Evolutionary conservation across 2,888 invertebrate genomes (phyloP).

Genomic region (Tachystola acroxantha): DNA sequence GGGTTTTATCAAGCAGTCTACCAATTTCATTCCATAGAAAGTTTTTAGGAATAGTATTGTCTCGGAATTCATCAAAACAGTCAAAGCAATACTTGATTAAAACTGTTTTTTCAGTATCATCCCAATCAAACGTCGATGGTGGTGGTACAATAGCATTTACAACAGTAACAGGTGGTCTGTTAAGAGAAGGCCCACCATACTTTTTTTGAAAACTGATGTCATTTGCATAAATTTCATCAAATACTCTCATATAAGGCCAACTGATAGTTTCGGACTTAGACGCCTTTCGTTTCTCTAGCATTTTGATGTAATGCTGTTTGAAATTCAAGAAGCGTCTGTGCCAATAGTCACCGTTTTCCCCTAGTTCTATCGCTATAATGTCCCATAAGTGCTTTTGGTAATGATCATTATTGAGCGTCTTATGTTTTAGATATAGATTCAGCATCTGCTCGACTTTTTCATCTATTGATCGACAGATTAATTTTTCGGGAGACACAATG

Average conservation of each 20-base stretch:
- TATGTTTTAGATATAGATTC: slow-evolving; percentile 50
- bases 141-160: not conserved
- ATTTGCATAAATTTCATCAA: slow-evolving; percentile 53
- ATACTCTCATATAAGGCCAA: slow-evolving; percentile 60
- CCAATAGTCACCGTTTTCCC: slow-evolving; percentile 58
- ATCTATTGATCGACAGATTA: slow-evolving; percentile 27
- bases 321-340: slow-evolving; percentile 61
- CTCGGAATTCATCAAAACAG: slow-evolving; percentile 60
- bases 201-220: slow-evolving; percentile 52
- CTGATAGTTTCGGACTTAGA: slow-evolving; percentile 32
- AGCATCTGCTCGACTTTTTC: slow-evolving; percentile 54
- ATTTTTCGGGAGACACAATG: too few relatives aligned
- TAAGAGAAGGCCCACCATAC: slow-evolving; percentile 15
- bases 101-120: slow-evolving; percentile 49
- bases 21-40: slow-evolving; percentile 68
- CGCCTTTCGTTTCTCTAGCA: slow-evolving; percentile 43
- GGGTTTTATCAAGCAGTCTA: slow-evolving; percentile 47
- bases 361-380: slow-evolving; percentile 52
- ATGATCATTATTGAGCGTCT: slow-evolving; percentile 40
- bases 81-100: slow-evolving; percentile 62
- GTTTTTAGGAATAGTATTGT: slow-evolving; percentile 54
- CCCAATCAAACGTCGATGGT: slow-evolving; percentile 33
- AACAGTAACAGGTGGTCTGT: not conserved
- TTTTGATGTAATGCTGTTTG: slow-evolving; percentile 59
- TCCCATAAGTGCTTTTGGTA: slow-evolving; percentile 57